Evolutionary conservation across 1,140 invertebrate species (phyloP), one percentile per base, ranked within the genome.

Genomic region (Scaptomyza pallida): DNA sequence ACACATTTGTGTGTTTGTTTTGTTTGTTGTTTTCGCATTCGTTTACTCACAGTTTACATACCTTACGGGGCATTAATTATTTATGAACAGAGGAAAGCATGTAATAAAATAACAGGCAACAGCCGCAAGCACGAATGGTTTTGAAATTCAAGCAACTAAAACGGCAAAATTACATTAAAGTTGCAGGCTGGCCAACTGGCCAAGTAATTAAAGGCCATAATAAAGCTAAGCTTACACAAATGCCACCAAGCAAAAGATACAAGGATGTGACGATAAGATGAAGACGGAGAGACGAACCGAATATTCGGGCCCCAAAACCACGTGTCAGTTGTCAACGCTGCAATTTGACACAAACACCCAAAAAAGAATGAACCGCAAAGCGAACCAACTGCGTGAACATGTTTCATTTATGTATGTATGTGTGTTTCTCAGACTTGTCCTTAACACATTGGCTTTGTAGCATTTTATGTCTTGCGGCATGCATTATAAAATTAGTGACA

Each of bases 321-420:
- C 79, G 82, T 85, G 75, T 79, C 80, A 76, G 75, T 75, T 83
- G 80, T 79, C 80, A 83, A 85, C 80, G 75, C 72, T 72, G 80
- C 76, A 83, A 79, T 79, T 83, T 78, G 80, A 83, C 65, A 68
- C 26, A 54, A 33, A 56, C 52, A 59, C 55, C 23, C 30, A 44
- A 55, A 44, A 55, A 60, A 54, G 33, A 40, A 37, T 19, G 40
- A 55, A 48, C 60, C 59, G 40, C 72, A 83, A 64, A 75, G 54
- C 52, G 40, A 44, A 40, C 72, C 57, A 64, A 55, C 52, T 63
- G 57, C 55, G 12, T 41, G 16, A 17, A 37, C 15, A 52, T 33
- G 2, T 30, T 15, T 5, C 21, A 16, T 30, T n/a, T 56, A 10
- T 3, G 52, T 59, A 50, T 10, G n/a, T 23, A 13, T 68, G 6